Evolutionary conservation across 2,113 vertebrate species (phyloP), one percentile per base, ranked within the genome.

Genomic region (Terrapene triunguis): DNA sequence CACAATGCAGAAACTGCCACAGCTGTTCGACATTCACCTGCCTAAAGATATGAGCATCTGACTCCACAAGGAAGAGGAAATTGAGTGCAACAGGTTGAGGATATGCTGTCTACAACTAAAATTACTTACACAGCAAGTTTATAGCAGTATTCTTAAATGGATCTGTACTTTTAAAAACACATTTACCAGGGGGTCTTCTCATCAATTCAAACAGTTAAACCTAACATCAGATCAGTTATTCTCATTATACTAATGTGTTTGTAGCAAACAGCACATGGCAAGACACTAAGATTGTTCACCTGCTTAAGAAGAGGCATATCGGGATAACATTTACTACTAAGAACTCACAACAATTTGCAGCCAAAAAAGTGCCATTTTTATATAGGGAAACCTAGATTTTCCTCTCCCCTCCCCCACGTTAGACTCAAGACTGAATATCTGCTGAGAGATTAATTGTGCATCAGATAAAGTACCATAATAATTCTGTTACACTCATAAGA

Each of bases 371-470:
- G 96, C 96, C 94, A 93, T 89, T 93, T 96, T 93, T 82, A 95
- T 59, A 85, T 54, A 89, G 92, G 93, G 91, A 88, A 95, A 95
- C 86, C 95, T 94, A 91, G 88, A 91, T 84, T 94, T 85, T 92
- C 82, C 90, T 96, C 79, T 93, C 95, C 79, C 94, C 85, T 96
- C 94, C 91, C 88, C 93, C 84, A 93, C 42, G 74, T 78, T 38
- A 84, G 85, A 85, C 79, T 96, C 97, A 97, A 98, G 98, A 94
- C 86, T 87, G 55, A 97, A 95, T 96, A 96, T 97, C 98, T 97
- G 97, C 98, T 95, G 97, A 98, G 95, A 98, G 97, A 96, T 95
- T 81, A 76, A n/a, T 69, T 93, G 88, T 96, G 97, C 97, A 90
- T 92, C 95, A 87, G 95, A 97, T 97, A 92, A 92, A 95, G 95